These are phyloP conservation scores for Delichon dasypus DNA, from an alignment of 2,797 vertebrate genomes.

Conservation along the genomic window DNA sequence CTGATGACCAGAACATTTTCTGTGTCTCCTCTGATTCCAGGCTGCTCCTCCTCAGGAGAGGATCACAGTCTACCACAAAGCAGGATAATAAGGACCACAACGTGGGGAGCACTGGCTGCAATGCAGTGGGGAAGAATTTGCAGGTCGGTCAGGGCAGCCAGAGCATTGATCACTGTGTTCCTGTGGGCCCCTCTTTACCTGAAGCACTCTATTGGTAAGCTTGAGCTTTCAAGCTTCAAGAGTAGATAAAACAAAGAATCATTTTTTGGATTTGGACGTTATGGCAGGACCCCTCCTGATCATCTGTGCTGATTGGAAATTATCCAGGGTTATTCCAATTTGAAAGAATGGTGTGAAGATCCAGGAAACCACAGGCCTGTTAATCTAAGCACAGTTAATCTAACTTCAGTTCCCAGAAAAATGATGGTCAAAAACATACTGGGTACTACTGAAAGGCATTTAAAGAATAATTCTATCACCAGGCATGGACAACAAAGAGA, in stretches of 20 bases:
- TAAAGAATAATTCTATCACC: neutral
- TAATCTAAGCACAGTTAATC: neutral
- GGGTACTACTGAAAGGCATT: neutral
- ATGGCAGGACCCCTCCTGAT: neutral
- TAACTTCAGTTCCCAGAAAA: neutral
- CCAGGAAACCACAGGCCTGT: neutral
- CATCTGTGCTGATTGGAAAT: neutral
- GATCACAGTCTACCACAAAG: fast-evolving
- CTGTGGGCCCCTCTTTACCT: neutral
- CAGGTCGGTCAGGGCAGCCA: neutral
- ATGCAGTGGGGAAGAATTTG: fast-evolving
- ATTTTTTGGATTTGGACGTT: too few species aligned
- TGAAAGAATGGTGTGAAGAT: neutral
- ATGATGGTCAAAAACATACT: neutral
- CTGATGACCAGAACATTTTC: neutral
- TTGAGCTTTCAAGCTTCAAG: neutral
- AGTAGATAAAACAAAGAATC: neutral
- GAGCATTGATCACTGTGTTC: fast-evolving
- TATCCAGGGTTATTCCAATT: neutral
- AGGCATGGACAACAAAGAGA: neutral
- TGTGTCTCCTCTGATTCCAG: neutral
- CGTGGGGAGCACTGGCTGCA: neutral
- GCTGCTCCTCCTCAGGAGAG: neutral
- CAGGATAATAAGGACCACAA: neutral
- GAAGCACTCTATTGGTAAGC: neutral